Percentiles rank a stretch among this genome's conserved stretches.
Conservation (phyloP, 2,113 vertebrate genomes). For the Scatophagus argus region DNA sequence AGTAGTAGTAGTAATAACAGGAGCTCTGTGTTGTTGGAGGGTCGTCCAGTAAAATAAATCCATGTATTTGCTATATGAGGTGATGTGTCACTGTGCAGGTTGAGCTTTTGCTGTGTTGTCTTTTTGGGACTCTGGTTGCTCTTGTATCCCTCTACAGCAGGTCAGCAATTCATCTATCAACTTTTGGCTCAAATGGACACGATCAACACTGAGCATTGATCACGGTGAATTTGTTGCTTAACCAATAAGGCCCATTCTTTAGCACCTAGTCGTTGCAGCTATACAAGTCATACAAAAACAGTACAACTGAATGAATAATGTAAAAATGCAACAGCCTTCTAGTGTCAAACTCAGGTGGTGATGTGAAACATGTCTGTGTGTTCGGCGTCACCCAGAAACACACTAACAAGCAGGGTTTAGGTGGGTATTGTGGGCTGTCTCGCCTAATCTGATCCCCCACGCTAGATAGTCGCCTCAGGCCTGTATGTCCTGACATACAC, state of each 20-base stretch:
- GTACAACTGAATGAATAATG: too few species aligned
- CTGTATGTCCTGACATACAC: not conserved
- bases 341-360: too few species aligned
- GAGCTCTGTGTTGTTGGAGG: not conserved
- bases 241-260: too few species aligned
- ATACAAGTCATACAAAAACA: too few species aligned
- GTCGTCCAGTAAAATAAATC: not conserved
- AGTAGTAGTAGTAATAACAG: not conserved
- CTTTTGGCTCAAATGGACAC: not conserved
- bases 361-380: too few species aligned
- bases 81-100: too few species aligned
- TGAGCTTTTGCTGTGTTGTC: too few species aligned
- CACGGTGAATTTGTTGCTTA: too few species aligned
- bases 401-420: not conserved
- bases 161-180: not conserved
- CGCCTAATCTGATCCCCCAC: constrained; percentile 21
- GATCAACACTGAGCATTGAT: too few species aligned
- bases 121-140: not conserved
- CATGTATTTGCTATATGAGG: not conserved
- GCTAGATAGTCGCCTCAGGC: constrained; percentile 23
- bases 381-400: constrained; percentile 9
- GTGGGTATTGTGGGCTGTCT: not conserved
- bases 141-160: not conserved
- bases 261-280: too few species aligned
- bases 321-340: too few species aligned